These are phyloP conservation scores for Columbina picui DNA, from an alignment of 2,113 vertebrate species.

Conservation along the genomic window DNA sequence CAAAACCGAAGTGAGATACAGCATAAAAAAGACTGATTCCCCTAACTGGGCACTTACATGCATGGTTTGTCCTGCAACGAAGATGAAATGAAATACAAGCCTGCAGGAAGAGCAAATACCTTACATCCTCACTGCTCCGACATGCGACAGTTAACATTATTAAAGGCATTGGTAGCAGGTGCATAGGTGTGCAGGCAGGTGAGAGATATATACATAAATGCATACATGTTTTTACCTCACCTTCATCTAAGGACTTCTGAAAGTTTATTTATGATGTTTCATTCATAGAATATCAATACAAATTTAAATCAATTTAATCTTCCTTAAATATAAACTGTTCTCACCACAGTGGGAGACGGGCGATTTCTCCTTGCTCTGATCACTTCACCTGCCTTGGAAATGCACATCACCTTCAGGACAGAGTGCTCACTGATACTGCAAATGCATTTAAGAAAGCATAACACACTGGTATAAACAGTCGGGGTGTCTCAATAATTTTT, in stretches of 20 bases:
- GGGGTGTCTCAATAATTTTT: not conserved
- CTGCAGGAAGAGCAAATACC: not conserved
- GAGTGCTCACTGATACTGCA: not conserved
- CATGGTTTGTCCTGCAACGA: not conserved
- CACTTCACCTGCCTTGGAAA: not conserved
- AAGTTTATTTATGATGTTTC: not conserved
- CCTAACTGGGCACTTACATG: not conserved
- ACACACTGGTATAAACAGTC: not conserved
- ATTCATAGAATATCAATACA: not conserved
- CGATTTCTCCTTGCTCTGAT: not conserved
- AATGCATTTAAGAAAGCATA: not conserved
- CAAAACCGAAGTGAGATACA: not conserved
- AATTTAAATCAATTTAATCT: not conserved
- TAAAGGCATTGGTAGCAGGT: not conserved
- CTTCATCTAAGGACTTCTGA: not conserved
- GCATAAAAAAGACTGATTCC: not conserved
- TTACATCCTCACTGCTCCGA: not conserved
- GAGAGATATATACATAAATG: not conserved
- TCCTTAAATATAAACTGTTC: not conserved
- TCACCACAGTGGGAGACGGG: not conserved
- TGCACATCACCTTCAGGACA: not conserved
- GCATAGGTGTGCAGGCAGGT: not conserved
- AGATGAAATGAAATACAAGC: not conserved
- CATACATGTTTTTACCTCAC: not conserved
- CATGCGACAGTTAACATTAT: accelerated